Evolutionary conservation across 2,888 invertebrate genomes (phyloP), one percentile per base, ranked within the genome.

Genomic region (Hedychridium roseum): DNA sequence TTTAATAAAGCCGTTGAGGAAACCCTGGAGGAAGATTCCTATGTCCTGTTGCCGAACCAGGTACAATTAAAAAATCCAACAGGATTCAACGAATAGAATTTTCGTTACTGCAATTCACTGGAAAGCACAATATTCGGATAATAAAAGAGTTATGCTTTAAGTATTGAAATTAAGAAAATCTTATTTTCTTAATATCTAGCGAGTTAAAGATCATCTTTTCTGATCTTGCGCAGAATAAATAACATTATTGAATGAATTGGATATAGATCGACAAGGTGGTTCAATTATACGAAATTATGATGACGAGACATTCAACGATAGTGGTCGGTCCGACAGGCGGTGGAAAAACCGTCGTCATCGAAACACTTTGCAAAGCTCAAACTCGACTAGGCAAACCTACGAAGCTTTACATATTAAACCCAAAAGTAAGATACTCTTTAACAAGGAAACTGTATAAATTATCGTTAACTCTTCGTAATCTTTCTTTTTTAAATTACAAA

Each of bases 261-360:
- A 9, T 15, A 20, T 6, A 92, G 91, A 86, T 91, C 50, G 91
- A 92, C 73, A 93, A 94, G 84, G 88, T 94, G 14, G 88, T 94
- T 3, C 95, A 96, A 79, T 73, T 96, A 76, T 94, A 94, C 74
- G 94, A 96, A 81, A 93, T 94, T 1, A 94, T 95, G 94, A 91
- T 93, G 91, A 94, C 92, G 1, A 85, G 94, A 26, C 94, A 95
- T 80, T 93, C 92, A 39, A 87, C 90, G 2, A 95, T 96, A 94
- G 78, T 96, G 54, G 91, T 95, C 2, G 96, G 96, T 0, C 94
- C 94, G 14, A 95, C 95, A 2, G 94, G 95, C 17, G 94, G 94
- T 16, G 96, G 96, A 12, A 96, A 96, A 82, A 86, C 91, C 1
- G 91, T 94, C 26, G 89, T 96, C 21, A 85, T 94, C 54, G 85